Evolutionary conservation across 2,888 invertebrate genomes (phyloP).

Genomic region (Ophion costatus): DNA sequence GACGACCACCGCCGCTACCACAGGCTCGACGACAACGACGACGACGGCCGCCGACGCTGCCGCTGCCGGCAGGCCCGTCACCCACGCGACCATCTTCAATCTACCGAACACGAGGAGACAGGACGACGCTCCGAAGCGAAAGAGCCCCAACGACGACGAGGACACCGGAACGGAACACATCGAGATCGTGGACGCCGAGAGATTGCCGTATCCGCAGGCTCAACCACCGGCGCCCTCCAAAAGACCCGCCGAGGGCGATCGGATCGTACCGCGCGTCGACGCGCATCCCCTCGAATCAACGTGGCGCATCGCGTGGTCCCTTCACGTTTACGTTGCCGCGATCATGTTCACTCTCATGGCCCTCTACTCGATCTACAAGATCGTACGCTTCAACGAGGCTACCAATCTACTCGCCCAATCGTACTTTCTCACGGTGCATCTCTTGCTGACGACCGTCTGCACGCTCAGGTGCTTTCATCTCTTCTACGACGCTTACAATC

Average conservation of each 20-base stretch:
- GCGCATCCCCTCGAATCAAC: constrained; percentile 85
- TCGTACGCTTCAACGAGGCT: constrained; percentile 93
- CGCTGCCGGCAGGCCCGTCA: constrained; percentile 68
- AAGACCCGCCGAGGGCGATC: constrained; percentile 72
- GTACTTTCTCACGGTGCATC: constrained; percentile 94
- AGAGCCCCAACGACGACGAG: constrained; percentile 73
- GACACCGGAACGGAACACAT: constrained; percentile 77
- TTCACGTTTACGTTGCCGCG: constrained; percentile 95
- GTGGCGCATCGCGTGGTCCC: constrained; percentile 95
- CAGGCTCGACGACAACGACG: constrained; percentile 67
- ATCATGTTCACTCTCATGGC: constrained; percentile 93
- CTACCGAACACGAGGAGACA: constrained; percentile 79
- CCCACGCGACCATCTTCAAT: constrained; percentile 80
- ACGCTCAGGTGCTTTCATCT: constrained; percentile 93
- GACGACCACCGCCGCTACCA: constrained; percentile 71
- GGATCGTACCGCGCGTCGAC: constrained; percentile 82
- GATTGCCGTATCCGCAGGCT: constrained; percentile 79
- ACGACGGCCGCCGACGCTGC: constrained; percentile 65
- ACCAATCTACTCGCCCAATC: constrained; percentile 94
- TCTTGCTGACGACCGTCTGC: constrained; percentile 93
- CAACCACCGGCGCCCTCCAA: constrained; percentile 80
- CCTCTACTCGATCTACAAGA: constrained; percentile 93
- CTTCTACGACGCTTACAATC: constrained; percentile 96
- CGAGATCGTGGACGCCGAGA: constrained; percentile 79
- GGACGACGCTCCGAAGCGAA: constrained; percentile 68